Percentiles rank a stretch among this genome's conserved stretches.
phyloP scores from a whole-genome alignment of 2,797 vertebrate species.

The Smutsia temminckii region DNA sequence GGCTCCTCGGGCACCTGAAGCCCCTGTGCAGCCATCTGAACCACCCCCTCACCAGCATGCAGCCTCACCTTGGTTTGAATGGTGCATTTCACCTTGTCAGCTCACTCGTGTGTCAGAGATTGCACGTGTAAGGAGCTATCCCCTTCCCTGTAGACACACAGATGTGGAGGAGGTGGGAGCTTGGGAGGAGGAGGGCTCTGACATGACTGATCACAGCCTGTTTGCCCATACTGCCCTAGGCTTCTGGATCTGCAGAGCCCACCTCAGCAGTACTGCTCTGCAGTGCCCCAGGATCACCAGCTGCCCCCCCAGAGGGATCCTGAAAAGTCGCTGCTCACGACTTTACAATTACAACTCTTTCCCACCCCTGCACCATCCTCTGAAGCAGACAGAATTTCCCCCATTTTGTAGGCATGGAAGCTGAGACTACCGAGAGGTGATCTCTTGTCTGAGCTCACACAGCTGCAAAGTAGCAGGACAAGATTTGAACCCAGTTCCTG shows the following conservation, averaged over 20 bases:
- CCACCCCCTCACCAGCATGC: fast-evolving
- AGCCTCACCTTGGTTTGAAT: slow-evolving; percentile 71
- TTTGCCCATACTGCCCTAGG: not conserved
- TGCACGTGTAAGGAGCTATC: slow-evolving; percentile 59
- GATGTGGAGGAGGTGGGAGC: not conserved
- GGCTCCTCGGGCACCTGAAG: not conserved
- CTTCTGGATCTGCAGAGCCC: not conserved
- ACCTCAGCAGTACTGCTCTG: not conserved
- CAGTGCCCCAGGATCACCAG: not conserved
- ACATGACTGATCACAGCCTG: not conserved
- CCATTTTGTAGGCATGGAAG: not conserved
- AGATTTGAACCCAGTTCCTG: not conserved
- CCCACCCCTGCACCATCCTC: not conserved
- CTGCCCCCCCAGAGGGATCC: not conserved
- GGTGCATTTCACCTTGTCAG: slow-evolving; percentile 76
- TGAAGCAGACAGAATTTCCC: not conserved
- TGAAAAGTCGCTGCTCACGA: not conserved
- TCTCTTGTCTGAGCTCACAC: not conserved
- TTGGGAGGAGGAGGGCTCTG: not conserved
- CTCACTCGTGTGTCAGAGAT: slow-evolving; percentile 63
- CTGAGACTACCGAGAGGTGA: not conserved
- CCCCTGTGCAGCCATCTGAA: not conserved
- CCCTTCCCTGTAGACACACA: slow-evolving; percentile 3
- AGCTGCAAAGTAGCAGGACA: not conserved
- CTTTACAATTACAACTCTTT: not conserved